These are phyloP conservation scores for Stomatorhinus walkeri DNA, from an alignment of 2,797 vertebrate genomes.

Conservation along the genomic window DNA sequence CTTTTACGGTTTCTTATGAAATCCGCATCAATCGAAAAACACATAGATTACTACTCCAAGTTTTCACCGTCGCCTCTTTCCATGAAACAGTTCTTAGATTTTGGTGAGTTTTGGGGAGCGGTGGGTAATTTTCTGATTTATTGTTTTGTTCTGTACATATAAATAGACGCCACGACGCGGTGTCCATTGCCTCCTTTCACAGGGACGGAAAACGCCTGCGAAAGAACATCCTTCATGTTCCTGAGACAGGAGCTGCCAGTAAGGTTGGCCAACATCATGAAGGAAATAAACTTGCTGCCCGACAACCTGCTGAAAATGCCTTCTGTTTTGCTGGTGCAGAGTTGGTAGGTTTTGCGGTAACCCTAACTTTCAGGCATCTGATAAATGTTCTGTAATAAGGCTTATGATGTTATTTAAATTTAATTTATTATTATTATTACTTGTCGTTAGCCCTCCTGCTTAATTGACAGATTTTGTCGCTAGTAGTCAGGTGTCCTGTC, in stretches of 20 bases:
- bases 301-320: constrained; percentile 74
- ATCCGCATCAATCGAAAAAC: constrained; percentile 55
- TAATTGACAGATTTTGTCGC: background rate
- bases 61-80: constrained; percentile 78
- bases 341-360: constrained; percentile 30
- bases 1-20: constrained; percentile 71
- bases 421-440: background rate
- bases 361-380: background rate
- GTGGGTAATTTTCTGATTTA: background rate
- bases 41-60: constrained; percentile 73
- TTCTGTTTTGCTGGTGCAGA: constrained; percentile 78
- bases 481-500: background rate
- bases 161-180: background rate
- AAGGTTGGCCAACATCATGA: constrained; percentile 82
- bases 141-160: background rate
- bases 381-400: background rate
- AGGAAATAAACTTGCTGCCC: constrained; percentile 82
- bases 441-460: background rate
- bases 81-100: constrained; percentile 80
- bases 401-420: background rate
- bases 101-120: constrained; percentile 50
- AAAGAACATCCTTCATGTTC: constrained; percentile 83
- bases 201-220: constrained; percentile 74
- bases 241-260: constrained; percentile 82
- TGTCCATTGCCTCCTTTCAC: constrained; percentile 11